Conservation (phyloP, 2,797 vertebrate genomes). For the Manis crassicaudata region DNA sequence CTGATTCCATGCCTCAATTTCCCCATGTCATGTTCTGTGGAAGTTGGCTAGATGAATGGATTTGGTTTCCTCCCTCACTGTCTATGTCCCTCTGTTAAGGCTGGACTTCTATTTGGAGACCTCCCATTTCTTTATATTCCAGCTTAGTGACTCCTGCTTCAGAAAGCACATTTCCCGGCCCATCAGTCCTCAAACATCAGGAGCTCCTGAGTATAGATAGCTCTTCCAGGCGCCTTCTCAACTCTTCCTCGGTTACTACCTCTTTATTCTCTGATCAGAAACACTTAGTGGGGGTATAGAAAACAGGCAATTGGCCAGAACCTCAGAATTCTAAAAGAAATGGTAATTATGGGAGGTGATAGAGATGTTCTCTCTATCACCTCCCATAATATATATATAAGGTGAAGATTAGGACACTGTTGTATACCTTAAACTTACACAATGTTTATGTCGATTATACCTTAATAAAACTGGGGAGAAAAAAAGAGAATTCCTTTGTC, state of each 20-base stretch:
- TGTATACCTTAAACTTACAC: not conserved
- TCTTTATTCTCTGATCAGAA: accelerated
- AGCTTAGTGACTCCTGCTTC: not conserved
- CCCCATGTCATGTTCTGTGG: not conserved
- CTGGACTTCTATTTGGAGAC: not conserved
- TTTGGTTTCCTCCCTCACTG: not conserved
- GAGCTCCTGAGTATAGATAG: not conserved
- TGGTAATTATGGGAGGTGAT: no score
- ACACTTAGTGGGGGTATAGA: not conserved
- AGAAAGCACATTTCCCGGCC: not conserved
- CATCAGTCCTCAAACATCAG: not conserved
- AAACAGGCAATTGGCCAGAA: not conserved
- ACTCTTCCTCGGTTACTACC: not conserved
- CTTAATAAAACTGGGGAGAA: not conserved
- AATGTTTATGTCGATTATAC: not conserved
- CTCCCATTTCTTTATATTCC: not conserved
- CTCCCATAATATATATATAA: no score
- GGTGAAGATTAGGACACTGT: no score
- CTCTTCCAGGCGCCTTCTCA: no score
- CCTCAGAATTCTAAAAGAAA: not conserved
- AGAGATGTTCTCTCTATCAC: not conserved
- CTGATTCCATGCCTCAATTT: not conserved
- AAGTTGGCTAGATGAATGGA: not conserved
- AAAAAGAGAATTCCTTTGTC: not conserved
- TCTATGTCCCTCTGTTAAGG: not conserved